A percentile compares a stretch with the other conserved stretches of the same genome.
phyloP scores from a whole-genome alignment of 2,797 vertebrate species.

The Benthosema pterotum region DNA sequence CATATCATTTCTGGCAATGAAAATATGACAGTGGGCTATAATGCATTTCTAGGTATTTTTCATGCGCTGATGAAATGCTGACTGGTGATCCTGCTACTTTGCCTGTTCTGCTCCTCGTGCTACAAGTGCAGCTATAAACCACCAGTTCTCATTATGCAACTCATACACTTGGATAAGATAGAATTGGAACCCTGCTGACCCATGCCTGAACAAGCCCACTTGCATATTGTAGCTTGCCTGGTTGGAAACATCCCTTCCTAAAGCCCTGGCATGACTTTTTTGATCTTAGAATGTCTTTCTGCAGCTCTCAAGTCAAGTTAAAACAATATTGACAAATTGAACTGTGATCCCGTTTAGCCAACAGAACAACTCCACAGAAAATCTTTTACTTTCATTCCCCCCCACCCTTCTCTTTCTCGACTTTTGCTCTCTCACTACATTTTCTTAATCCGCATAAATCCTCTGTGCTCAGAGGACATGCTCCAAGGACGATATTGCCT shows the following conservation, averaged over 20 bases:
- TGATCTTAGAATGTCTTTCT: neutral
- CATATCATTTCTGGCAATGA: too few relatives aligned
- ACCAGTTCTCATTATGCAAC: neutral
- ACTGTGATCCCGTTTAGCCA: slow-evolving; percentile 21
- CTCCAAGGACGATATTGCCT: slow-evolving; percentile 34
- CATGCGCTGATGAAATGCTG: too few relatives aligned
- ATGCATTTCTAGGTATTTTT: too few relatives aligned
- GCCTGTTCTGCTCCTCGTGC: too few relatives aligned
- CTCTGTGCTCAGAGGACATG: slow-evolving; percentile 26
- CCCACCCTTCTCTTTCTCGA: neutral
- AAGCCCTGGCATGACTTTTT: neutral
- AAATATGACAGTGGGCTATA: too few relatives aligned
- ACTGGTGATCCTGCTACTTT: too few relatives aligned
- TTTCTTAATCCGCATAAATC: slow-evolving; percentile 59
- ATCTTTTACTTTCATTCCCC: neutral
- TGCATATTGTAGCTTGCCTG: neutral
- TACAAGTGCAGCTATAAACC: neutral
- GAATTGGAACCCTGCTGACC: neutral
- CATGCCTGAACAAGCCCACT: neutral
- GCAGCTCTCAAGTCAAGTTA: slow-evolving; percentile 2
- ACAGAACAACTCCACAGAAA: slow-evolving; percentile 10
- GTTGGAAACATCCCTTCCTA: neutral
- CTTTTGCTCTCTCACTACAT: slow-evolving; percentile 18
- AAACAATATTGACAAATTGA: slow-evolving; percentile 24
- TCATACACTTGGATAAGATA: neutral